Base-by-base conservation (phyloP, 1,140 invertebrate species). In the Scaptomyza pallida region DNA sequence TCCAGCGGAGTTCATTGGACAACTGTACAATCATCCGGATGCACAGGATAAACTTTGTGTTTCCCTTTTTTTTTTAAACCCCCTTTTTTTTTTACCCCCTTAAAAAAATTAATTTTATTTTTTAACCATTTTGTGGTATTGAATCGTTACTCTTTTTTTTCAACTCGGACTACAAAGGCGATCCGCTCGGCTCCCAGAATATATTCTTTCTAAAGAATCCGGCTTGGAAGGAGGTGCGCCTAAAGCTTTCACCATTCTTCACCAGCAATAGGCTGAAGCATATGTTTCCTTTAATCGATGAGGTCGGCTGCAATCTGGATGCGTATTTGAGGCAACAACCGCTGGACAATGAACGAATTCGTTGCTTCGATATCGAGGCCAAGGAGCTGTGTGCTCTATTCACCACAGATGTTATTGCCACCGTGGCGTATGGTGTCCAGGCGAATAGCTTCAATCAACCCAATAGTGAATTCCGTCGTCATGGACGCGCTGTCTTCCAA, bases 401-500 rank as follows among this genome's bases (percentile, higher is more conserved):
- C 59, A 93, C 93, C 10, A 93, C 93, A 13, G 93, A 94, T 82
- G 93, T 94, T 5, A 94, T 94, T 63, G 93, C 93, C 10, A 93
- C 92, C 2, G 92, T 93, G 48, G 94, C 93, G n/a, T 94, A 93
- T 61, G 94, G 94, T 12, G 92, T 94, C 55, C 91, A 93, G 65
- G 92, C 93, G 17, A 93, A 94, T 50, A 92, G 92, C 8, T 86
- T 94, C 15, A 92, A 82, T 8, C 79, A 93, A 37, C 90, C 92
- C 6, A 88, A 92, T 19, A 92, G 91, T 5, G 92, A 92, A 13
- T 93, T 92, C 61, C 91, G 83, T 15, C 91, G 72, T 13, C 89
- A 91, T 33, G 92, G 92, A 2, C 89, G 89, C 6, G 91, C 92
- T 35, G 92, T 94, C 21, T 93, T 94, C 3, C 92, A 91, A 37